Evolutionary conservation across 2,797 vertebrate species (phyloP), one percentile per base, ranked within the genome.

Genomic region (Morelia viridis): DNA sequence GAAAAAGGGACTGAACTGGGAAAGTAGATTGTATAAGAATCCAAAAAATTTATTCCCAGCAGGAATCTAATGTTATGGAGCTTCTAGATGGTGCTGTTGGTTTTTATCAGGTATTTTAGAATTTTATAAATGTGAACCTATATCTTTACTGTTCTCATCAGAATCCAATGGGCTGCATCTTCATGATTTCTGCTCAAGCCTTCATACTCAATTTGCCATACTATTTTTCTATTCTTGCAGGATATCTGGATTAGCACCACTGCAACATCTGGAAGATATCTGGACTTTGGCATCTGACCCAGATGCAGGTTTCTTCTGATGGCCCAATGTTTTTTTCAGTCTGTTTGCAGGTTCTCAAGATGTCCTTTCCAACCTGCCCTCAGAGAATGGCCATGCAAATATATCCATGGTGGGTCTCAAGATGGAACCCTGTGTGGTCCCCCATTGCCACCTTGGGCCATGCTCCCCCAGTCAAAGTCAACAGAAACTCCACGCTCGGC

Each of bases 321-420:
- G 46, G 19, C 28, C 19, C 5, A 41, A 10, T 24, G 60, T 46
- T 28, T 80, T 41, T 85, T 92, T 60, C 93, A 99, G 99, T 98
- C 97, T 99, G 56, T 98, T 98, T 76, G 95, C 98, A 94, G 98
- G 97, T 53, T 93, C 98, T 86, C 97, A 96, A 94, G 98, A 95
- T 50, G 87, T 95, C 24, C 96, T 95, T 35, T 95, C 98, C 0
- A 97, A 92, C 85, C 95, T 97, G 11, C 95, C 96, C 0, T 95
- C 97, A 0, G 97, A 98, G 92, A 98, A 98, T 0, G 98, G 97
- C 0, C 96, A 95, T 0, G 61, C 95, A 62, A 93, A 57, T 1
- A 28, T 22, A 26, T 12, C 95, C 0, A 97, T 96, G 0, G 97
- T 96, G 0, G 97, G 97, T 93, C 97, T 98, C 5, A 98, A 98